These are phyloP conservation scores for Procambarus virginalis DNA, from an alignment of 1,140 invertebrate genomes.

Conservation along the genomic window DNA sequence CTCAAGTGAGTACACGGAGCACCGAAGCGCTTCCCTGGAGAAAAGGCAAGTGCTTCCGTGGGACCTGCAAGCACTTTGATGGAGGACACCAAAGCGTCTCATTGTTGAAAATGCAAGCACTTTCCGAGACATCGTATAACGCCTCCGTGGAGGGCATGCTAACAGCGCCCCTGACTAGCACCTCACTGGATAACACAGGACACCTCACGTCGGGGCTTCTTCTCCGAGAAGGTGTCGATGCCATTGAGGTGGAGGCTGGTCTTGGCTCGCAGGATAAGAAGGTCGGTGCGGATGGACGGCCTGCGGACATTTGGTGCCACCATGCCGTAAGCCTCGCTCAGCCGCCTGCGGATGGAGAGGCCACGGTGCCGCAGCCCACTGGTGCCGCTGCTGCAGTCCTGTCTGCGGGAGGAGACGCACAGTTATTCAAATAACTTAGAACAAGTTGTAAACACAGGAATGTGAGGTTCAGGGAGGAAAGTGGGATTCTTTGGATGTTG, in stretches of 20 bases:
- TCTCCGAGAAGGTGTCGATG: constrained; percentile 44
- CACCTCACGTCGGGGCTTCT: constrained; percentile 48
- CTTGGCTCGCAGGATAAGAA: constrained; percentile 83
- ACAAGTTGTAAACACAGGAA: too few relatives aligned
- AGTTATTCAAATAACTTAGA: too few relatives aligned
- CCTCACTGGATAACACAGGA: constrained; percentile 59
- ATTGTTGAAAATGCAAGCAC: too few relatives aligned
- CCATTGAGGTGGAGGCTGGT: constrained; percentile 50
- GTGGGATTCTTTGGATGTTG: too few relatives aligned
- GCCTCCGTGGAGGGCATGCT: not conserved
- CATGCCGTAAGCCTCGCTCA: constrained; percentile 89
- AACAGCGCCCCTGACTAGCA: not conserved
- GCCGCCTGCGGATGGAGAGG: constrained; percentile 82
- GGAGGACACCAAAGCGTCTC: not conserved
- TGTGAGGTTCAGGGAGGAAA: too few relatives aligned
- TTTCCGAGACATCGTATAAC: not conserved
- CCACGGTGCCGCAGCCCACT: constrained; percentile 31
- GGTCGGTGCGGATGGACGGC: constrained; percentile 88
- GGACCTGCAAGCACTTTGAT: not conserved
- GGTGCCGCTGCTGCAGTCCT: constrained; percentile 76
- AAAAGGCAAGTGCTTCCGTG: too few relatives aligned
- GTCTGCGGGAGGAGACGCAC: constrained; percentile 50
- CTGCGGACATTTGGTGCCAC: constrained; percentile 87
- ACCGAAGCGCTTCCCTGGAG: too few relatives aligned
- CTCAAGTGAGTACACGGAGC: too few relatives aligned